Conservation (phyloP, 2,113 vertebrate species). For the Syrrhaptes paradoxus region DNA sequence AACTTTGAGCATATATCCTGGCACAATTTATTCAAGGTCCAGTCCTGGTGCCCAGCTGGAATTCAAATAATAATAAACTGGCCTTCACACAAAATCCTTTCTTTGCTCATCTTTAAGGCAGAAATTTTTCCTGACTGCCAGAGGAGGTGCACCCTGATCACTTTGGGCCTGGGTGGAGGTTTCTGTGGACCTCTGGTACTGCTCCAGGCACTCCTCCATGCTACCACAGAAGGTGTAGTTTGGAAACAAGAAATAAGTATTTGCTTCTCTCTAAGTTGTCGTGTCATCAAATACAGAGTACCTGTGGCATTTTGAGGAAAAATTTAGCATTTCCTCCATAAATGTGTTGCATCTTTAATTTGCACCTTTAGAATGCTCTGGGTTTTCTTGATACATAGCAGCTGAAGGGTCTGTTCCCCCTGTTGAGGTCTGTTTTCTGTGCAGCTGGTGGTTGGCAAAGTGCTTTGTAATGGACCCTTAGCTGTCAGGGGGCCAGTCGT, state of each 20-base stretch:
- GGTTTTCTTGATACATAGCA: background rate
- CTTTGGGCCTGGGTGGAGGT: background rate
- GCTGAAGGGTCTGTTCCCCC: background rate
- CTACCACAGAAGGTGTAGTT: background rate
- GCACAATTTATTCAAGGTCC: slow-evolving; percentile 1
- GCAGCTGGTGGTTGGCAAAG: background rate
- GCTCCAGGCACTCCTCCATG: background rate
- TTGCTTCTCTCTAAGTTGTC: background rate
- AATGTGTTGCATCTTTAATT: background rate
- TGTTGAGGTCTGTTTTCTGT: fast-evolving
- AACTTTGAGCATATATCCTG: slow-evolving; percentile 4
- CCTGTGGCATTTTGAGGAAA: background rate
- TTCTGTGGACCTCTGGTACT: background rate
- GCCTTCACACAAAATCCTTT: background rate
- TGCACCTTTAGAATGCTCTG: background rate
- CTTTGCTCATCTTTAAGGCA: background rate
- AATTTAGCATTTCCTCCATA: background rate
- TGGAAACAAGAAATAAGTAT: background rate
- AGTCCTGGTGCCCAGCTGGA: background rate
- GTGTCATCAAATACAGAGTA: background rate
- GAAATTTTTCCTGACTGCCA: background rate
- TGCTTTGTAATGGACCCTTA: background rate
- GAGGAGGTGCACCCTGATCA: background rate
- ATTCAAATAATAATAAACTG: background rate
- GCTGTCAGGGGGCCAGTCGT: fast-evolving